phyloP scores from a whole-genome alignment of 2,888 invertebrate species.

The Phorcus lineatus region DNA sequence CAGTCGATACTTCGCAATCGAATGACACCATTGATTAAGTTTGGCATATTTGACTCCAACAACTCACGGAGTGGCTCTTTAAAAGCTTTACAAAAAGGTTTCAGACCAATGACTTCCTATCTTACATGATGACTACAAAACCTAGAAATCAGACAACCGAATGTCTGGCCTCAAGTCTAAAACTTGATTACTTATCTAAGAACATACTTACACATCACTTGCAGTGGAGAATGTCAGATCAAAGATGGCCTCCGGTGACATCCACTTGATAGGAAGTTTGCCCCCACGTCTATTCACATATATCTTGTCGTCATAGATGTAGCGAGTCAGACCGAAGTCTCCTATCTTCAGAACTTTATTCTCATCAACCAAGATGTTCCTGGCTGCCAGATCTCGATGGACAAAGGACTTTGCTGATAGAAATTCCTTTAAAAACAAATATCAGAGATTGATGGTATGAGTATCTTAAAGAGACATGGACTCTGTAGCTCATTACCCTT shows the following conservation, averaged over 20 bases:
- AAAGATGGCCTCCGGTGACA: slow-evolving; percentile 73
- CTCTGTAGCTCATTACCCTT: too few species aligned
- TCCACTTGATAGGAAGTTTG: slow-evolving; percentile 73
- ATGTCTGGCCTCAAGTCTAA: background rate
- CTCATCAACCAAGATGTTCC: slow-evolving; percentile 70
- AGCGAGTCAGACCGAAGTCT: slow-evolving; percentile 74
- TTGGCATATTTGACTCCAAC: too few species aligned
- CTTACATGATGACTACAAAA: background rate
- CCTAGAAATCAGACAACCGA: background rate
- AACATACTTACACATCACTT: slow-evolving; percentile 72
- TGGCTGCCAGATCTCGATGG: slow-evolving; percentile 72
- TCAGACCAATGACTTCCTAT: too few species aligned
- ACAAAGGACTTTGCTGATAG: slow-evolving; percentile 71
- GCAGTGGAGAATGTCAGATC: slow-evolving; percentile 70
- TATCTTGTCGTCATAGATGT: slow-evolving; percentile 68
- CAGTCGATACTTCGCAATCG: too few species aligned
- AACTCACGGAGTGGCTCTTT: too few species aligned
- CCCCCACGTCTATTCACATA: slow-evolving; percentile 71
- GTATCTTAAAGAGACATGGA: too few species aligned
- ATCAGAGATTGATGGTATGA: too few species aligned
- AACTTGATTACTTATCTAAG: background rate
- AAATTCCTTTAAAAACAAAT: slow-evolving; percentile 61
- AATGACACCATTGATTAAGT: too few species aligned
- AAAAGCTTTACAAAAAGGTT: background rate
- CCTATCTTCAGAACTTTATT: slow-evolving; percentile 70